These are phyloP conservation scores for Allacma fusca DNA, from an alignment of 2,888 invertebrate species.

Conservation along the genomic window DNA sequence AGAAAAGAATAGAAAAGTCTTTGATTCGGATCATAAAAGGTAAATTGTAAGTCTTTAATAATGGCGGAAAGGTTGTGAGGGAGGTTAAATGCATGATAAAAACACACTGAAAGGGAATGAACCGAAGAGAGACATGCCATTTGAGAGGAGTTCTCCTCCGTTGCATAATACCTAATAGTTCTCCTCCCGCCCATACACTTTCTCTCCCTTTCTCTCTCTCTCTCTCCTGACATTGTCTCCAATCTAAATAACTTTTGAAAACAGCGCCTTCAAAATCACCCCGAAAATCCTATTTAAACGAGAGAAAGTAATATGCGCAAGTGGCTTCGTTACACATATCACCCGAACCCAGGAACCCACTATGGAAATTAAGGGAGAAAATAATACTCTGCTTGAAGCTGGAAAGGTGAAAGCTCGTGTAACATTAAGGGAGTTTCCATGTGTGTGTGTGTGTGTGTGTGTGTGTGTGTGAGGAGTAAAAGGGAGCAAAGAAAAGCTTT, in stretches of 20 bases:
- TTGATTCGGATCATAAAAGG: slow-evolving; percentile 26
- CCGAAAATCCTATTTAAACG: slow-evolving; percentile 1
- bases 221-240: not conserved
- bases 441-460: too few relatives aligned
- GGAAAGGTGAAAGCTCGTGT: too few relatives aligned
- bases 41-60: slow-evolving; percentile 30
- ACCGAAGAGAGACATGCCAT: not conserved
- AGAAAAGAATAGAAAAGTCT: slow-evolving; percentile 27
- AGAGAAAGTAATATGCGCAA: not conserved
- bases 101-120: slow-evolving; percentile 30
- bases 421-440: too few relatives aligned
- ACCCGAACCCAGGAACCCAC: too few relatives aligned
- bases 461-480: too few relatives aligned
- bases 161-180: not conserved
- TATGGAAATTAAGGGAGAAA: too few relatives aligned
- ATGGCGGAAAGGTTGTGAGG: slow-evolving; percentile 26
- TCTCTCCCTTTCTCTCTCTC: not conserved
- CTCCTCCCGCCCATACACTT: not conserved
- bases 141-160: not conserved
- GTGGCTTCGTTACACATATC: not conserved
- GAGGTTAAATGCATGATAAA: slow-evolving; percentile 45
- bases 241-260: not conserved
- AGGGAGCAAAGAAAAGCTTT: too few relatives aligned
- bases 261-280: not conserved
- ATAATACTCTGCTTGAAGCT: too few relatives aligned